Evolutionary conservation across 2,113 vertebrate genomes (phyloP).

Genomic region (Triplophysa dalaica): DNA sequence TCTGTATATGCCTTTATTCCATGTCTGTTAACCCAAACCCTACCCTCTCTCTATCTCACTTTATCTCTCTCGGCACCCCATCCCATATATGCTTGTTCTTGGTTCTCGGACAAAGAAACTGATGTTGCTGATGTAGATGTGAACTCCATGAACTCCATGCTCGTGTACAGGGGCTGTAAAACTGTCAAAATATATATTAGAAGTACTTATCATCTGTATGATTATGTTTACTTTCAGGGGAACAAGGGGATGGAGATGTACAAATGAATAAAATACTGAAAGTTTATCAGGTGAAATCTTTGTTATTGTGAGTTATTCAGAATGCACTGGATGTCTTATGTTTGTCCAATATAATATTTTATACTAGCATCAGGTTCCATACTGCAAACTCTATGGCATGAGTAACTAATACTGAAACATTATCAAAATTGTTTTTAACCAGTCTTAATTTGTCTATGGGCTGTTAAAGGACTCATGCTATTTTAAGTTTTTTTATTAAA

Average conservation of each 20-base stretch:
- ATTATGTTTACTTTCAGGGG: constrained; percentile 90
- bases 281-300: constrained; percentile 81
- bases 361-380: too few species aligned
- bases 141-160: constrained; percentile 87
- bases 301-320: constrained; percentile 58
- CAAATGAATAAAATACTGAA: constrained; percentile 90
- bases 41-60: constrained; percentile 39
- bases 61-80: constrained; percentile 49
- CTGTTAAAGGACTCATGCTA: too few species aligned
- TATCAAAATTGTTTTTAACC: too few species aligned
- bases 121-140: constrained; percentile 93
- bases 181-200: constrained; percentile 87
- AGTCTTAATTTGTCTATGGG: too few species aligned
- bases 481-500: too few species aligned
- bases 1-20: constrained; percentile 91
- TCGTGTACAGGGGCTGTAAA: constrained; percentile 93
- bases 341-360: too few species aligned
- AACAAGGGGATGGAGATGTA: constrained; percentile 77
- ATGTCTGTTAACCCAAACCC: constrained; percentile 64
- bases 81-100: constrained; percentile 90
- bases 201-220: constrained; percentile 89
- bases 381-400: too few species aligned
- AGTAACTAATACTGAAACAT: too few species aligned
- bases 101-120: constrained; percentile 84
- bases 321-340: not conserved